phyloP scores from a whole-genome alignment of 2,888 invertebrate genomes.

The Morpho helenor region DNA sequence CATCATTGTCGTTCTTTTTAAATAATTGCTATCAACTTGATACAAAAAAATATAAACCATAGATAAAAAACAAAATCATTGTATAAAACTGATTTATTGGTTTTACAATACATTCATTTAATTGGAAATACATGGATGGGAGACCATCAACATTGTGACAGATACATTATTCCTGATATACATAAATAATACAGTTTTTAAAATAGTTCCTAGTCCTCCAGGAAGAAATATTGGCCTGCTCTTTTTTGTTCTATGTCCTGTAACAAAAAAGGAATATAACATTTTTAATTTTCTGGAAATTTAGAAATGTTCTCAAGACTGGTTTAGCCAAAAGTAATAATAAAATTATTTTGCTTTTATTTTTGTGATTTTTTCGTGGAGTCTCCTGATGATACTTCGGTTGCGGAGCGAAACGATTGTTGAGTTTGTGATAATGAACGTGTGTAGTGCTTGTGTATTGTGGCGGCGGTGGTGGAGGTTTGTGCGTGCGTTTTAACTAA shows the following conservation, averaged over 20 bases:
- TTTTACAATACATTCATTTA: constrained; percentile 48
- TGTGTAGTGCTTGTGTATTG: no score
- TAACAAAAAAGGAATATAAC: constrained; percentile 34
- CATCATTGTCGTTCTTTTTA: neutral
- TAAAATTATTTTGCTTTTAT: no score
- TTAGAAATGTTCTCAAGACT: neutral
- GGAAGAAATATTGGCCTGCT: constrained; percentile 98
- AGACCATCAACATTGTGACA: constrained; percentile 57
- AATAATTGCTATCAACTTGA: neutral
- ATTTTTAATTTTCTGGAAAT: neutral
- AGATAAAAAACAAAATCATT: constrained; percentile 28
- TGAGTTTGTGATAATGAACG: no score
- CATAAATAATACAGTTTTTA: constrained; percentile 41
- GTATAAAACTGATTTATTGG: constrained; percentile 75
- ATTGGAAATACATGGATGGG: constrained; percentile 64
- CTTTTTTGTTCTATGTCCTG: constrained; percentile 98
- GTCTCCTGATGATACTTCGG: no score
- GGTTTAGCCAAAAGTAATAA: no score
- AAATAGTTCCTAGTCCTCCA: constrained; percentile 88
- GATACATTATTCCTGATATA: constrained; percentile 45
- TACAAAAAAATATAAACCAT: neutral
- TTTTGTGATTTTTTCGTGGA: no score
- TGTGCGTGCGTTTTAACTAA: no score
- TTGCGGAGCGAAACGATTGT: no score
- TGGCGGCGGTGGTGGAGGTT: no score